Base-by-base conservation (phyloP, 2,113 vertebrate species). In the Psephotus haematonotus region DNA sequence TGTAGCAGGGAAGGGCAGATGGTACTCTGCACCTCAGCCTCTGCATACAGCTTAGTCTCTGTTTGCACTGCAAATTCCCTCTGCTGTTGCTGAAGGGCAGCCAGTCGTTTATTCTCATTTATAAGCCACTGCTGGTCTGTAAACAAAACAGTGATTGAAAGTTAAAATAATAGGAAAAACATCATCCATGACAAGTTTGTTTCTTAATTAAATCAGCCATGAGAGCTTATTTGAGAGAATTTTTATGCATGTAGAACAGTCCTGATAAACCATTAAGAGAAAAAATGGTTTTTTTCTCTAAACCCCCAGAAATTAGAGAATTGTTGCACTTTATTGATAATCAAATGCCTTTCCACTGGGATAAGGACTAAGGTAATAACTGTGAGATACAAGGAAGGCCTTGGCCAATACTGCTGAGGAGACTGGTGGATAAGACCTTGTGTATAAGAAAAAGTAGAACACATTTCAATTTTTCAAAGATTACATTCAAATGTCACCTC, bases 51-150 rank as follows among this genome's bases (percentile, higher is more conserved):
- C 1, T 92, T 47, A 24, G 94, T 35, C 44, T 99, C 99, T 37
- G 98, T 98, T 75, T 99, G 99, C 43, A 98, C 98, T 31, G 97
- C 94, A 92, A 98, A 98, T 39, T 98, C 97, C 31, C 97, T 98
- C 91, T 97, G 94, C 86, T 83, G 98, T 22, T 97, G 97, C 62
- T 98, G 98, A 19, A 95, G 94, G 49, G 96, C 74, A 79, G 95
- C 90, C 74, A 98, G 97, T n/a, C 90, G 98, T 82, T 97, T 97
- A 69, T 98, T 98, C 97, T 99, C 98, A 95, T 97, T 97, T 53
- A 98, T 84, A 89, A 99, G 98, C 98, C 98, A 98, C 97, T 98
- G 98, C 83, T 98, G 97, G 93, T 99, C 99, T 99, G 96, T 75
- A 91, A 98, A 97, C 28, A 94, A 93, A 98, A 60, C 78, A 94